phyloP scores from a whole-genome alignment of 2,113 vertebrate genomes.

The Apodemus speciosus region DNA sequence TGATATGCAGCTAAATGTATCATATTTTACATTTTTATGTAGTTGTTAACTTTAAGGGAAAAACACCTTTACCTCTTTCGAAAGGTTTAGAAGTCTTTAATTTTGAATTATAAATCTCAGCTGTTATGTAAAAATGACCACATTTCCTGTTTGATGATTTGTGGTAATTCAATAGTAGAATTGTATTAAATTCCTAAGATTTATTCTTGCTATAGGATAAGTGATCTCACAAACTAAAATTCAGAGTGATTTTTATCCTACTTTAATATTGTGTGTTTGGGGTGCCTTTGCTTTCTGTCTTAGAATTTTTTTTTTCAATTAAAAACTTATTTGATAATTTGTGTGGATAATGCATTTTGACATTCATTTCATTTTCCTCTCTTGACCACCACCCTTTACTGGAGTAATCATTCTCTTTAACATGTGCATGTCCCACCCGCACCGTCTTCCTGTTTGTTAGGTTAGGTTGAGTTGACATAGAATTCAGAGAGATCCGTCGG shows the following conservation, averaged over 20 bases:
- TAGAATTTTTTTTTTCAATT: not conserved
- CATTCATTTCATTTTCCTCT: not conserved
- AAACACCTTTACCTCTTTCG: not conserved
- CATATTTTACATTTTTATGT: conserved; percentile 30
- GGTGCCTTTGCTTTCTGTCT: not conserved
- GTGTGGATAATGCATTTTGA: not conserved
- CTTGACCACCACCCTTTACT: not conserved
- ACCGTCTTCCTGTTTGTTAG: not conserved
- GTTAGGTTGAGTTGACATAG: not conserved
- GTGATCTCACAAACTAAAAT: not conserved
- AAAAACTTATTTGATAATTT: not conserved
- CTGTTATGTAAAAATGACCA: not conserved
- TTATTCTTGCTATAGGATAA: not conserved
- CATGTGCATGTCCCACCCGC: not conserved
- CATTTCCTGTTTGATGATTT: not conserved
- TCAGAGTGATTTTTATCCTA: not conserved
- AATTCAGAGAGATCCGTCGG: not conserved
- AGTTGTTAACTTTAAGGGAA: conserved; percentile 9
- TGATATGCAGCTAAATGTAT: not conserved
- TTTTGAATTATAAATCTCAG: not conserved
- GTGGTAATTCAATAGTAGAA: not conserved
- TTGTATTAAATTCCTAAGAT: not conserved
- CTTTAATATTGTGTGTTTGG: not conserved
- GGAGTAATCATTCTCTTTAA: not conserved
- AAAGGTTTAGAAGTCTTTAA: not conserved